A percentile compares a stretch with the other conserved stretches of the same genome.
phyloP scores from a whole-genome alignment of 2,797 vertebrate genomes.

The Acridotheres tristis region DNA sequence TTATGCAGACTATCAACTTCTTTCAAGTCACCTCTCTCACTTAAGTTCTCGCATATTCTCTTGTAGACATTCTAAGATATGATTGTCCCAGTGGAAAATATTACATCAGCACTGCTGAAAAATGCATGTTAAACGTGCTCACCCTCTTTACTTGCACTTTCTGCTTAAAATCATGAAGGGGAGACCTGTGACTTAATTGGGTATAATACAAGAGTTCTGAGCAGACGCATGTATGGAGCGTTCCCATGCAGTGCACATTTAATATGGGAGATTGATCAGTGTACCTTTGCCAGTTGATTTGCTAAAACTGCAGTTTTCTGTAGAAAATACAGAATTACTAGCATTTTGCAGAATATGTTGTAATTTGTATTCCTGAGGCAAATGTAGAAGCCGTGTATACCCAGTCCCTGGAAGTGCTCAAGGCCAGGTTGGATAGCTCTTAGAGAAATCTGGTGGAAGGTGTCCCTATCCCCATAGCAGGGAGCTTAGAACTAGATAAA shows the following conservation, averaged over 20 bases:
- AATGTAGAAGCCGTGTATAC: neutral
- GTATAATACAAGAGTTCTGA: neutral
- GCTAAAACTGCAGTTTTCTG: neutral
- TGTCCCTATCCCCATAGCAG: neutral
- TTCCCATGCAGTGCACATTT: fast-evolving
- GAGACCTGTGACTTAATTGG: neutral
- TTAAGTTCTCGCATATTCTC: neutral
- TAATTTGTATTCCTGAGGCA: neutral
- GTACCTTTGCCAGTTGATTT: neutral
- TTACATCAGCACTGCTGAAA: neutral
- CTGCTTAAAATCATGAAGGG: neutral
- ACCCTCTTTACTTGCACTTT: neutral
- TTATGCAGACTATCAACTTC: neutral
- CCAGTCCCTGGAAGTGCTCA: neutral
- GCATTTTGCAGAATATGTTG: neutral
- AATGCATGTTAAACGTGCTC: neutral
- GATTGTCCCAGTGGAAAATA: neutral
- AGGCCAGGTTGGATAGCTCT: neutral
- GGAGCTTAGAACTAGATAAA: neutral
- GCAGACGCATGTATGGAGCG: fast-evolving
- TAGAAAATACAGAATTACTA: neutral
- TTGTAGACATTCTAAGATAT: neutral
- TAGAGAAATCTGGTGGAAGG: neutral
- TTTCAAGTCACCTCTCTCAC: neutral
- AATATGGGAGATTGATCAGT: neutral